These are phyloP conservation scores for Seladonia tumulorum DNA, from an alignment of 2,888 invertebrate genomes.

Conservation along the genomic window DNA sequence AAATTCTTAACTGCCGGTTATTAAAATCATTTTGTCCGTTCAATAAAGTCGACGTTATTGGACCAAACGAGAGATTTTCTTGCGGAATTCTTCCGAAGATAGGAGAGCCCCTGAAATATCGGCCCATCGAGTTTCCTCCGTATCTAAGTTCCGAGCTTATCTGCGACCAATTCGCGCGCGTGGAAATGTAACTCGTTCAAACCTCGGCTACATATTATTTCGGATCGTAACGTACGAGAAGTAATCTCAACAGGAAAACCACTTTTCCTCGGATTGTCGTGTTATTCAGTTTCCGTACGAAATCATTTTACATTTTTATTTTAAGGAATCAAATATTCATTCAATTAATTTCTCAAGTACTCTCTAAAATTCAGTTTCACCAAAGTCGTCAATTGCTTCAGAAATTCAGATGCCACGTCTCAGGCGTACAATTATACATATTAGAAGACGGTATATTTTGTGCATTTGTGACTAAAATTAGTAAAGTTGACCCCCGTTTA, in stretches of 20 bases:
- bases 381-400: too few relatives aligned
- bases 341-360: not conserved
- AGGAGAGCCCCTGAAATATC: not conserved
- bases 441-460: too few relatives aligned
- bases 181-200: not conserved
- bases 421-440: too few relatives aligned
- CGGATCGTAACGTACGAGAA: not conserved
- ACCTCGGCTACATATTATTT: not conserved
- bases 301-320: not conserved
- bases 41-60: not conserved
- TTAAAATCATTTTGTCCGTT: conserved; percentile 21
- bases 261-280: not conserved
- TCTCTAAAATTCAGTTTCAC: not conserved
- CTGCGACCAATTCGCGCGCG: conserved; percentile 5
- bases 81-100: not conserved
- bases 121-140: not conserved
- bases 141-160: not conserved
- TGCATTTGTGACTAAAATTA: too few relatives aligned
- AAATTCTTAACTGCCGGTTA: conserved; percentile 24
- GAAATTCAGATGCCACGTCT: too few relatives aligned
- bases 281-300: not conserved
- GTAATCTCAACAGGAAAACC: not conserved
- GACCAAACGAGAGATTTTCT: not conserved
- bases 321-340: not conserved
- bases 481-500: too few relatives aligned